A percentile compares a stretch with the other conserved stretches of the same genome.
phyloP scores from a whole-genome alignment of 2,113 vertebrate genomes.

The Ciconia boyciana region DNA sequence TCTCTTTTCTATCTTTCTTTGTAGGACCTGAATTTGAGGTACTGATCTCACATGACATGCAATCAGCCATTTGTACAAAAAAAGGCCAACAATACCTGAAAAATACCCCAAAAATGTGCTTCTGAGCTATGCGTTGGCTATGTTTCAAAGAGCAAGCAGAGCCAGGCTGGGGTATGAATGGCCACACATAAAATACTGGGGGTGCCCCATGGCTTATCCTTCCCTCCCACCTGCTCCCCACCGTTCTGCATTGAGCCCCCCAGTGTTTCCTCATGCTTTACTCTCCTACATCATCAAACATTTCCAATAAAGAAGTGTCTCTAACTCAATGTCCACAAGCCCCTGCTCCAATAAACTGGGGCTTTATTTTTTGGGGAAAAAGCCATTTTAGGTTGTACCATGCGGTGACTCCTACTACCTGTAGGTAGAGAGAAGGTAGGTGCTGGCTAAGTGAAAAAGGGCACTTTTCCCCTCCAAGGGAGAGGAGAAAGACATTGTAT shows the following conservation, averaged over 20 bases:
- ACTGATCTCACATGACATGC: not conserved
- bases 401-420: rapidly evolving
- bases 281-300: not conserved
- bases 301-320: not conserved
- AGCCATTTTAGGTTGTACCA: not conserved
- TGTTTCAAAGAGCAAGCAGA: not conserved
- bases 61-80: not conserved
- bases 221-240: not conserved
- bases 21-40: not conserved
- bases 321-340: not conserved
- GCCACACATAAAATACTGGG: not conserved
- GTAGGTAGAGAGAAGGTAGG: not conserved
- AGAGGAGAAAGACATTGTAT: not conserved
- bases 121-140: not conserved
- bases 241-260: rapidly evolving
- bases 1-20: not conserved
- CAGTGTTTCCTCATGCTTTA: not conserved
- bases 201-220: rapidly evolving
- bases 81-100: not conserved
- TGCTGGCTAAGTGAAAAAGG: rapidly evolving
- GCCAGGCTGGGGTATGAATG: not conserved
- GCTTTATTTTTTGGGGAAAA: not conserved
- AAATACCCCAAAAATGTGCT: not conserved
- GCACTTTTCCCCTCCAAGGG: not conserved
- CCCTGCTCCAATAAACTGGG: not conserved